Conservation (phyloP, 2,113 vertebrate genomes). For the Psammodynastes pulverulentus region DNA sequence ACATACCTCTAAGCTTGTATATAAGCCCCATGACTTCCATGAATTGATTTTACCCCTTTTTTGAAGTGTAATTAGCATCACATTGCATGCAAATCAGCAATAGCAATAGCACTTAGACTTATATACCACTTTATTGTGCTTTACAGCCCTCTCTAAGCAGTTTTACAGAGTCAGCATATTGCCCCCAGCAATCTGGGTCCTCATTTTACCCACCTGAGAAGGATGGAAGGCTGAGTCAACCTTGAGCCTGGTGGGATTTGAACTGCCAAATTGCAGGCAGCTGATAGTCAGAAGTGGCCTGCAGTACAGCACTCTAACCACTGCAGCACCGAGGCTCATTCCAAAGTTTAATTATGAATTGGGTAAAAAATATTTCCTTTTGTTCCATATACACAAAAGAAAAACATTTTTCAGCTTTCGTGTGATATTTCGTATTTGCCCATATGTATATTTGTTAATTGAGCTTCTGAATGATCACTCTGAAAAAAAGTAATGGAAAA, state of each 20-base stretch:
- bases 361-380: neutral
- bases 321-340: too few relatives aligned
- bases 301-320: too few relatives aligned
- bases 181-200: too few relatives aligned
- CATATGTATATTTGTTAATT: neutral
- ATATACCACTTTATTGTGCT: too few relatives aligned
- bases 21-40: neutral
- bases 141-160: too few relatives aligned
- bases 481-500: neutral
- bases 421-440: neutral
- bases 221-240: too few relatives aligned
- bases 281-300: too few relatives aligned
- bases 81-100: neutral
- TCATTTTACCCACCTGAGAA: too few relatives aligned
- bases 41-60: neutral
- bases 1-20: neutral
- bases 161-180: too few relatives aligned
- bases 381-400: neutral
- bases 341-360: neutral
- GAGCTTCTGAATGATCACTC: neutral
- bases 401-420: neutral
- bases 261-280: too few relatives aligned
- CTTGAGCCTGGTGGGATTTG: too few relatives aligned
- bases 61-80: neutral
- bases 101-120: too few relatives aligned